Evolutionary conservation across 2,888 invertebrate species (phyloP), one percentile per base, ranked within the genome.

Genomic region (Pinctada fucata): DNA sequence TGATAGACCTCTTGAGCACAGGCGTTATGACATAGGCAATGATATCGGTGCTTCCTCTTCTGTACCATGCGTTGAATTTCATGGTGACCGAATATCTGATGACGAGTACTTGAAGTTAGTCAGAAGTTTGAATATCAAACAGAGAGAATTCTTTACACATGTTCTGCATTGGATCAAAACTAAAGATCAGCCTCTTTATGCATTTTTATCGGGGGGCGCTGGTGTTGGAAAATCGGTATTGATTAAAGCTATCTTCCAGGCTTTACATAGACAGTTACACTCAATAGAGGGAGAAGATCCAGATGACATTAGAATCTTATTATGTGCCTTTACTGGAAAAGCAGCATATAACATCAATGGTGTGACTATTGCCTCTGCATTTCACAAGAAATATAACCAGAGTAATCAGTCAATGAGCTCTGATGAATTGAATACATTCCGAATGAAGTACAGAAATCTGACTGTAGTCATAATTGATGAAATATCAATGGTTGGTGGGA

Each of bases 141-240:
- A 31, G 31, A 31, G 31, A 31, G 31, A 31, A 31, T 31, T 31
- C 31, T 31, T 31, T 31, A 31, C 31, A 31, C 31, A 31, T 31
- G 31, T 31, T 31, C 31, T 31, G 72, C 69, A 77, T n/a, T 80
- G 78, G 79, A 73, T 82, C 10, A 48, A 75, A 45, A 66, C 66
- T 48, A 83, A 79, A 76, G 75, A 79, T 75, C 77, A 58, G 47
- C 81, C 83, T 31, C 52, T 81, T 31, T 83, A 31, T 31, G 31
- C 31, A 31, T 31, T 31, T 31, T 31, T 31, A 31, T 31, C 31
- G 31, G 31, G 31, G 45, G 83, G 83, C n/a, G 84, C 82, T 76
- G 82, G 82, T 58, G 79, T 79, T 72, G 81, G 81, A 47, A 84
- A 82, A 82, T 79, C 79, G 64, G 84, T 84, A 63, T 79, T 84